phyloP scores from a whole-genome alignment of 2,888 invertebrate genomes.

The Acholoe squamosa region DNA sequence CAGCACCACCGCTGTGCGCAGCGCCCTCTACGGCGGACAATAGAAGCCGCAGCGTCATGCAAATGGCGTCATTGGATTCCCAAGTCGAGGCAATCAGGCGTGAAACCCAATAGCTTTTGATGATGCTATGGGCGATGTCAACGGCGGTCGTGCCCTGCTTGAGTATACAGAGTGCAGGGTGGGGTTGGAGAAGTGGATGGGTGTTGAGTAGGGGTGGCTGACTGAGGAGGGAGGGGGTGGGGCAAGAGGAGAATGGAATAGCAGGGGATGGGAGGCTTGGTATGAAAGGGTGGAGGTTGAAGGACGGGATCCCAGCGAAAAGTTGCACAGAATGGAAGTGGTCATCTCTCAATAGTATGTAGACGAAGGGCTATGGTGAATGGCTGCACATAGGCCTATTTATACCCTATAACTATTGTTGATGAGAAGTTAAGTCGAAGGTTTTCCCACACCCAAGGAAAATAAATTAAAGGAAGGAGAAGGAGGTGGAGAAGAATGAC shows the following conservation, averaged over 20 bases:
- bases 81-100: conserved; percentile 44
- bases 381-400: no score
- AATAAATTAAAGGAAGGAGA: no score
- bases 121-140: conserved; percentile 29
- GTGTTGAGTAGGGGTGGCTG: not conserved
- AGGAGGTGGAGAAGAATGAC: no score
- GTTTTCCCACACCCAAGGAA: no score
- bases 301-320: no score
- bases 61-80: conserved; percentile 55
- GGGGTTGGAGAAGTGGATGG: not conserved
- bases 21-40: conserved; percentile 45
- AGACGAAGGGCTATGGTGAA: no score
- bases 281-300: not conserved
- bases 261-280: not conserved
- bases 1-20: not conserved
- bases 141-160: not conserved
- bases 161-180: not conserved
- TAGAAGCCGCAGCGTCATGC: conserved; percentile 30
- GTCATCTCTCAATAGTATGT: no score
- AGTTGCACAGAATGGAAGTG: no score
- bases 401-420: no score
- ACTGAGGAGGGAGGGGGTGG: not conserved
- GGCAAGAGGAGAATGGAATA: not conserved
- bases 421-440: no score
- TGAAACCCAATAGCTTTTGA: conserved; percentile 55